Conservation (phyloP, 2,797 vertebrate genomes). For the Nothura maculosa region DNA sequence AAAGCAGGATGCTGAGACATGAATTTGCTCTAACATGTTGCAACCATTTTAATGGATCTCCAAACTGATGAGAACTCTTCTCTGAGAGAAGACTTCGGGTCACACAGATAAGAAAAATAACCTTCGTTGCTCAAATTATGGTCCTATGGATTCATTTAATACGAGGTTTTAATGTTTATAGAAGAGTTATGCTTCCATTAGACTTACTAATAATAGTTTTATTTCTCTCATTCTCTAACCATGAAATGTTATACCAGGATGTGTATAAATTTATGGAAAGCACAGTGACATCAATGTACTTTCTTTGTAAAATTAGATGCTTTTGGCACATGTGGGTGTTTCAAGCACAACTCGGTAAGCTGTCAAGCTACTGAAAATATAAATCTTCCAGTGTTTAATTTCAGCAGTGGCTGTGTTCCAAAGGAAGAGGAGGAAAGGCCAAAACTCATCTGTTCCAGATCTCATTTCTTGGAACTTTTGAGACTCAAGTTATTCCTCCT, state of each 20-base stretch:
- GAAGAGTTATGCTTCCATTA: background rate
- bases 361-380: background rate
- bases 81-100: background rate
- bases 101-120: background rate
- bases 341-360: background rate
- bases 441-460: background rate
- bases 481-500: background rate
- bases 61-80: background rate
- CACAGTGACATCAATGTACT: background rate
- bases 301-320: conserved; percentile 8
- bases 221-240: background rate
- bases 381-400: background rate
- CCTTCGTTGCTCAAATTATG: background rate
- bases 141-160: background rate
- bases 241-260: background rate
- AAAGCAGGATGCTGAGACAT: too few species aligned
- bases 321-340: conserved; percentile 21
- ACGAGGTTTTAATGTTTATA: background rate
- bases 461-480: background rate
- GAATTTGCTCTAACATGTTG: background rate
- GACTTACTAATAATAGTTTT: background rate
- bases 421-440: background rate
- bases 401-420: background rate
- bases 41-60: background rate
- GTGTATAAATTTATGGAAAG: background rate